Evolutionary conservation across 2,888 invertebrate species (phyloP), one percentile per base, ranked within the genome.

Genomic region (Zaprionus obscuricornis): DNA sequence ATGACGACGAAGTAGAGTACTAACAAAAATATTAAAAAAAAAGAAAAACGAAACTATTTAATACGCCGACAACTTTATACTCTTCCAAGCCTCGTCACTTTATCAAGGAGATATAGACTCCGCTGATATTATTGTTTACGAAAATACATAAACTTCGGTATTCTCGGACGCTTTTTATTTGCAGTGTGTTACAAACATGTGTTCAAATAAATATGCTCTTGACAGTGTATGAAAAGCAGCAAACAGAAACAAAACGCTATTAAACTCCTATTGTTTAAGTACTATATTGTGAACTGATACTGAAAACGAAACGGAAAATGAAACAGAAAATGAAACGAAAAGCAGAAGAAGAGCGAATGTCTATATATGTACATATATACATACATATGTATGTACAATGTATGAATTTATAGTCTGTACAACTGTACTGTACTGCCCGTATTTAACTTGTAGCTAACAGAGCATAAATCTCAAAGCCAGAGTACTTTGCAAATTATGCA

Each of bases 191-290:
- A n/a, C n/a, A n/a, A n/a, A n/a, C n/a, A n/a, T n/a, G n/a, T n/a
- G n/a, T n/a, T n/a, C n/a, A n/a, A n/a, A n/a, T n/a, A n/a, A n/a
- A n/a, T n/a, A n/a, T n/a, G n/a, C n/a, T n/a, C 83, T 79, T 75
- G 83, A 76, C 75, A 65, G 68, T 73, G 62, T 55, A 78, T 71
- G 82, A 62, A 66, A 65, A 56, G 22, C 59, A 46, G 36, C 37
- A 8, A 71, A 69, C 70, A 56, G 70, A 71, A 68, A 83, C 81
- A 81, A 76, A 73, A 83, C 71, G 71, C 85, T 81, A 85, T 85
- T 87, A 86, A 84, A 86, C 85, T 84, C 75, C 81, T 85, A 85
- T 87, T 81, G 87, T 87, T 85, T 87, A 87, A 85, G 85, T 86
- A 82, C 84, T 72, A 87, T 70, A 85, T 86, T 86, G 84, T 87